phyloP scores from a whole-genome alignment of 2,888 invertebrate genomes.

The Sphinx pinastri region DNA sequence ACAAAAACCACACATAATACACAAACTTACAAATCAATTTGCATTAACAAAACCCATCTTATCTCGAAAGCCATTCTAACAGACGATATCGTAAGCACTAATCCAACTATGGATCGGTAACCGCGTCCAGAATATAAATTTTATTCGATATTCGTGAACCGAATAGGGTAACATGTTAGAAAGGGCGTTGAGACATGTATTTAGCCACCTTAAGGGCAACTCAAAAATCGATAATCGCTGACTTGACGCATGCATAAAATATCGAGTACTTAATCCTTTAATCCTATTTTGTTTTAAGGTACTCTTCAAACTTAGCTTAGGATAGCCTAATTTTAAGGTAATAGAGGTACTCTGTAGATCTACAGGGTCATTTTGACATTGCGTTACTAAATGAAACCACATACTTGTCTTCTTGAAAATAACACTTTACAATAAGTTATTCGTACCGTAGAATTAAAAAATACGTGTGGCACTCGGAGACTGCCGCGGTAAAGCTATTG shows the following conservation, averaged over 20 bases:
- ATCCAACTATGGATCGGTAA: constrained; percentile 18
- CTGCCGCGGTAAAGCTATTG: too few species aligned
- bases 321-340: too few species aligned
- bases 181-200: constrained; percentile 50
- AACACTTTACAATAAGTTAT: too few species aligned
- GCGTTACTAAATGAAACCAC: too few species aligned
- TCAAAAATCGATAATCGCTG: constrained; percentile 19
- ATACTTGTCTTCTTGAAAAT: too few species aligned
- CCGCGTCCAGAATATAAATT: constrained; percentile 56
- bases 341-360: too few species aligned
- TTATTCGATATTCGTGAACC: constrained; percentile 50
- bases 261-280: background rate
- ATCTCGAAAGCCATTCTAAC: background rate
- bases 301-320: too few species aligned
- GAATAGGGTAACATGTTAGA: constrained; percentile 40
- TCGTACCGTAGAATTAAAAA: too few species aligned
- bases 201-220: constrained; percentile 44
- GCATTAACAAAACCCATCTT: background rate
- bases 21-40: background rate
- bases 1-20: too few species aligned
- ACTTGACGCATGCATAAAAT: background rate
- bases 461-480: too few species aligned
- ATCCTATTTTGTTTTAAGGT: background rate
- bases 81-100: background rate
- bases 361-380: too few species aligned